Base-by-base conservation (phyloP, 2,888 invertebrate genomes). In the Aphrophora alni region DNA sequence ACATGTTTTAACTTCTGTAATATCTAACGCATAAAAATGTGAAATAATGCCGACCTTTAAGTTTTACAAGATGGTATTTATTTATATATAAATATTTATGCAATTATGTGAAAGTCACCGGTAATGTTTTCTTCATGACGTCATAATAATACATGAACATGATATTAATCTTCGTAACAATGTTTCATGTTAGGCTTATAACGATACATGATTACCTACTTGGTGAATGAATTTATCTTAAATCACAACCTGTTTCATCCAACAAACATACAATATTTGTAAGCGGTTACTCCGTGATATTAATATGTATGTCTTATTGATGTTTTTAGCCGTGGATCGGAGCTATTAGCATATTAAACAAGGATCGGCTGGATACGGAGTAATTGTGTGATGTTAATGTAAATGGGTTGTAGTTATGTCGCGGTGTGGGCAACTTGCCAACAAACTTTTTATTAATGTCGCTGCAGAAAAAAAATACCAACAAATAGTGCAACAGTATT, bases 321-420 rank as follows among this genome's bases (percentile, higher is more conserved):
- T 44, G 59, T 7, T 59, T 59, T 21, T 1, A 21, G 5, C 44
- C 17, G 44, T 44, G 33, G 33, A 10, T 10, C 17, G 7, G 44
- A 59, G n/a, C 4, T 5, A 59, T 59, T 59, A 59, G 21, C 59
- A 59, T 59, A 21, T 59, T 59, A 59, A 59, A 59, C 59, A 1
- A 21, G 21, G 59, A 33, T 59, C 59, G 33, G 33, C 44, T 17
- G 44, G 17, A 33, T 33, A 33, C 33, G 59, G 2, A 59, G 21
- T 59, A 59, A 59, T 59, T 59, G 59, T 59, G 59, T 7, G 59
- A 59, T 59, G 59, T 59, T 59, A 59, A 59, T 59, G 59, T 59
- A 59, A 59, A 59, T 59, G 21, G 59, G 59, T 21, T 44, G 44
- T 59, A 59, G 59, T 59, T 59, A 59, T 21, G 59, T 59, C 59